Percentiles rank a stretch among this genome's conserved stretches.
Evolutionary conservation across 2,888 invertebrate genomes (phyloP).

Genomic region (Agrochola lychnidis): DNA sequence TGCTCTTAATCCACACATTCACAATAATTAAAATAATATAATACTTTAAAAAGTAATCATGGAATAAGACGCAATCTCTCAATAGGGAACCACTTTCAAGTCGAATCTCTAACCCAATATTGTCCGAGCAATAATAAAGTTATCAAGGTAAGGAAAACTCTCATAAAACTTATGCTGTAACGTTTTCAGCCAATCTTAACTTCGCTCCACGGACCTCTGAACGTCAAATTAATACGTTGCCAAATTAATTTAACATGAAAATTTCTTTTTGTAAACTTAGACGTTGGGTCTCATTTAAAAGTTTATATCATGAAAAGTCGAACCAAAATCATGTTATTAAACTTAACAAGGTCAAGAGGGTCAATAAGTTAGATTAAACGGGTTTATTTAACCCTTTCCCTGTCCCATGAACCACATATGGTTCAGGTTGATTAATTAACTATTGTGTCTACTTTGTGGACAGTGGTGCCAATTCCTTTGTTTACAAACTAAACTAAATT

Average conservation of each 20-base stretch:
- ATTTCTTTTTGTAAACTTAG: conserved; percentile 19
- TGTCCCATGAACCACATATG: too few species aligned
- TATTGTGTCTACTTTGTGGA: too few species aligned
- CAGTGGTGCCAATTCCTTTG: too few species aligned
- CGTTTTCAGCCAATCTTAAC: conserved; percentile 50
- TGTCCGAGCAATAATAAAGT: conserved; percentile 17
- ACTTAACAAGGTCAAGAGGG: neutral
- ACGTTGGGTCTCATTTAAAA: too few species aligned
- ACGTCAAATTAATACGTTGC: conserved; percentile 25
- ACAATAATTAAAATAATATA: too few species aligned
- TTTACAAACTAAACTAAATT: too few species aligned
- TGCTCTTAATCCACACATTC: too few species aligned
- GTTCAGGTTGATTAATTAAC: too few species aligned
- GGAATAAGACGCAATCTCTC: neutral
- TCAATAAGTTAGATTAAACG: conserved; percentile 14
- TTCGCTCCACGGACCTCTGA: conserved; percentile 31
- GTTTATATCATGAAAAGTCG: neutral
- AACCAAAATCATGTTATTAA: neutral
- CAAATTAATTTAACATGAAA: conserved; percentile 50
- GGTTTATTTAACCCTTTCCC: neutral
- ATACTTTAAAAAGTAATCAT: too few species aligned
- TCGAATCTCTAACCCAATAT: neutral
- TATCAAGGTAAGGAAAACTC: conserved; percentile 41
- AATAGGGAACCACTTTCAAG: conserved; percentile 13
- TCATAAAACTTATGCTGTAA: conserved; percentile 37